Conservation (phyloP, 2,888 invertebrate species). For the Cryptosula pallasiana region DNA sequence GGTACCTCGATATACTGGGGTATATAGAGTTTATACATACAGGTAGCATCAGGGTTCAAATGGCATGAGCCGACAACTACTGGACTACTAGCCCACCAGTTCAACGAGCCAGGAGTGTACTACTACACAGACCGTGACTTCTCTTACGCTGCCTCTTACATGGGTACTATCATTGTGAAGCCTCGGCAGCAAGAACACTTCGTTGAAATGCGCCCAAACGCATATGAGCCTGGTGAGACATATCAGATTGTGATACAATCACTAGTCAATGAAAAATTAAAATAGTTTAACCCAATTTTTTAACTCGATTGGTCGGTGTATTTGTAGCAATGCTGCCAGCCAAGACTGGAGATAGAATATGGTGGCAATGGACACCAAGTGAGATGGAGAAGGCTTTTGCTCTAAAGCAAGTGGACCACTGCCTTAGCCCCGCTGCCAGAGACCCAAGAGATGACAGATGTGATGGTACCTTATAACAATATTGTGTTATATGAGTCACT, state of each 20-base stretch:
- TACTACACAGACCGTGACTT: conserved; percentile 52
- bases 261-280: not conserved
- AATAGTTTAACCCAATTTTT: not conserved
- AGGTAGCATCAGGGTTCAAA: conserved; percentile 25
- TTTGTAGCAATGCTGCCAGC: conserved; percentile 44
- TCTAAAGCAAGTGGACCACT: conserved; percentile 44
- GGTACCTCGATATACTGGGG: too few species aligned
- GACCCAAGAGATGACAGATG: not conserved
- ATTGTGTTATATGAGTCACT: too few species aligned
- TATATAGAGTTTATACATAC: too few species aligned
- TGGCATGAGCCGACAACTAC: conserved; percentile 34
- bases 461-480: not conserved
- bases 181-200: conserved; percentile 48
- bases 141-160: conserved; percentile 50
- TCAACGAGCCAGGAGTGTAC: conserved; percentile 50
- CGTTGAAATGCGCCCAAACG: conserved; percentile 43
- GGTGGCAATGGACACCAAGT: conserved; percentile 49
- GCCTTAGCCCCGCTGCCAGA: conserved; percentile 32
- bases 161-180: conserved; percentile 53
- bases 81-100: conserved; percentile 49
- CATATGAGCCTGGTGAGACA: conserved; percentile 45
- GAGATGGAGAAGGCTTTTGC: conserved; percentile 39
- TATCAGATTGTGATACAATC: not conserved
- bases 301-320: not conserved
- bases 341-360: conserved; percentile 49